Conservation (phyloP, 1,140 invertebrate genomes). For the Tetramorium alpestre region DNA sequence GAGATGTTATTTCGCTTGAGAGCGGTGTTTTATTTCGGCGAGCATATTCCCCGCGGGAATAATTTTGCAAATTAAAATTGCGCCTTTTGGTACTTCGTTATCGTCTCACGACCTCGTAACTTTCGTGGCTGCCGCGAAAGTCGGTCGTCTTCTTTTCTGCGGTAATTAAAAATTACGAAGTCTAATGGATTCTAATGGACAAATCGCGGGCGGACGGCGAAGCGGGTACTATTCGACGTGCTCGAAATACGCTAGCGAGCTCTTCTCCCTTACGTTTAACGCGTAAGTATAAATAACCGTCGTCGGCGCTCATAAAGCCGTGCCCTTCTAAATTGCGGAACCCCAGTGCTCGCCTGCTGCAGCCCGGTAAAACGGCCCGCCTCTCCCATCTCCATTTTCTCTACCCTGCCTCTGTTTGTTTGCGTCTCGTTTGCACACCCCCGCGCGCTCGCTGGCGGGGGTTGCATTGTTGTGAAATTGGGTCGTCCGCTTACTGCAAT, state of each 20-base stretch:
- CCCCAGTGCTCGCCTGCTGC: constrained; percentile 23
- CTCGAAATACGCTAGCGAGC: not conserved
- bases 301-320: constrained; percentile 40
- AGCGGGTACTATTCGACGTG: not conserved
- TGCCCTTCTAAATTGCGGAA: constrained; percentile 40
- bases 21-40: constrained; percentile 29
- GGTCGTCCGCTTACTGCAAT: constrained; percentile 63
- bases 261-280: constrained; percentile 25
- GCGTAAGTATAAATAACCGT: constrained; percentile 44
- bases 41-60: constrained; percentile 33
- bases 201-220: not conserved
- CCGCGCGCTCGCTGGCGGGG: not conserved
- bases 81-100: constrained; percentile 33
- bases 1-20: constrained; percentile 28
- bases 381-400: constrained; percentile 40
- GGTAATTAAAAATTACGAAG: constrained; percentile 14
- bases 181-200: not conserved
- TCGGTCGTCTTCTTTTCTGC: not conserved
- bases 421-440: constrained; percentile 55
- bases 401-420: constrained; percentile 49
- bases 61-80: constrained; percentile 48
- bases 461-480: constrained; percentile 71
- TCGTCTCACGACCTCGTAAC: constrained; percentile 21
- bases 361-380: constrained; percentile 33
- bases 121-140: not conserved